Evolutionary conservation across 1,140 invertebrate species (phyloP), one percentile per base, ranked within the genome.

Genomic region (Leptinotarsa texana): DNA sequence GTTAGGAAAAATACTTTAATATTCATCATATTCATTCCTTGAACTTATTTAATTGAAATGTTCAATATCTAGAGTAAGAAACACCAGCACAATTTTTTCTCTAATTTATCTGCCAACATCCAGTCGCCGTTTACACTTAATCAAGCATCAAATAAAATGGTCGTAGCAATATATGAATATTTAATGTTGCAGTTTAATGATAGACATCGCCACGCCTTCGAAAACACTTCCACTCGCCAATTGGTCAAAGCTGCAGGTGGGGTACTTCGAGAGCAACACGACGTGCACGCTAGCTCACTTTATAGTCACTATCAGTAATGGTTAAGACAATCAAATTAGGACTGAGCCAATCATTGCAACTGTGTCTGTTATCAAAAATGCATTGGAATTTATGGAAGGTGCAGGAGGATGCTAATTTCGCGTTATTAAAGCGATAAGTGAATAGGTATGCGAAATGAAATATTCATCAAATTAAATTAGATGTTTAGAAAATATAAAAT

Each of bases 81-180:
- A 42, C 33, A 11, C 33, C 33, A 11, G 8, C 0, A 33, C 6
- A 33, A 33, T 33, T 33, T 33, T 33, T 6, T 33, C 5, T 11
- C 33, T 1, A 42, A 42, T 42, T 8, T 42, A 18, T 22, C 61
- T 63, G n/a, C 61, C 15, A 66, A 17, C 18, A 66, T 66, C 27
- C 63, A 24, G 18, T 3, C 5, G 33, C 24, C 17, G 15, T 11
- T 42, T 47, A 5, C 8, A 78, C 42, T 79, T 75, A 75, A 79
- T 77, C 73, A 79, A 74, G 78, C 76, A 79, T 79, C 74, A 79
- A 78, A 80, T 79, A 80, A 80, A 79, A 80, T 80, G 80, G 80
- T 79, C 67, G 33, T 72, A 74, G 67, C 62, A 72, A 77, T 75
- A 75, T 77, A 80, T 77, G 77, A 80, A 80, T 80, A 77, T 76